Evolutionary conservation across 2,888 invertebrate genomes (phyloP).

Genomic region (Drosophila neotestacea): DNA sequence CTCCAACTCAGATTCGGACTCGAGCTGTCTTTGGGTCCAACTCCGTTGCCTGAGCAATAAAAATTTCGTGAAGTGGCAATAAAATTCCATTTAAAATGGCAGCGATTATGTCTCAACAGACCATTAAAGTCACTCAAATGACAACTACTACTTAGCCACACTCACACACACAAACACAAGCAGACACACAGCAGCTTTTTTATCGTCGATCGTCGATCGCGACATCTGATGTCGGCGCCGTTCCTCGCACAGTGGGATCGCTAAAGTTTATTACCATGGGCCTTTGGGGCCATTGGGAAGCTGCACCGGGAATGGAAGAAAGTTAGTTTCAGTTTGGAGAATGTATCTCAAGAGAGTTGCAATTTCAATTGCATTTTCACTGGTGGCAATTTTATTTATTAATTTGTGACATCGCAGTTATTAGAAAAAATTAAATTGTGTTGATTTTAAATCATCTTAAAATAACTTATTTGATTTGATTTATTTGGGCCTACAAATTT

Average conservation of each 20-base stretch:
- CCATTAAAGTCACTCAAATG: slow-evolving; percentile 85
- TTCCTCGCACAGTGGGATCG: slow-evolving; percentile 69
- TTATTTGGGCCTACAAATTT: no score
- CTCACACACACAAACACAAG: slow-evolving; percentile 32
- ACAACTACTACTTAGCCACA: slow-evolving; percentile 83
- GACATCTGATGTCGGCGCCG: slow-evolving; percentile 74
- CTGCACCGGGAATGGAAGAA: neutral
- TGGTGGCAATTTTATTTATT: slow-evolving; percentile 24
- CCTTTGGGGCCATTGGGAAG: neutral
- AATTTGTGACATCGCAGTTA: neutral
- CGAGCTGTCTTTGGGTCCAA: slow-evolving; percentile 42
- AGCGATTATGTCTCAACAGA: slow-evolving; percentile 85
- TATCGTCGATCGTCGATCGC: slow-evolving; percentile 63
- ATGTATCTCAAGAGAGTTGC: slow-evolving; percentile 21
- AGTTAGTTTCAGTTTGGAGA: slow-evolving; percentile 6
- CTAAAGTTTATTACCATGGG: slow-evolving; percentile 45
- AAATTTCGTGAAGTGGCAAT: slow-evolving; percentile 83
- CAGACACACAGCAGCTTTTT: slow-evolving; percentile 38
- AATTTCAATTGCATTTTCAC: slow-evolving; percentile 18
- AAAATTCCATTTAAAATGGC: slow-evolving; percentile 85
- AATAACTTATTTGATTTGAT: no score
- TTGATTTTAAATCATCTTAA: neutral
- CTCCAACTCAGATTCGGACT: slow-evolving; percentile 29
- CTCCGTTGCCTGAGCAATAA: slow-evolving; percentile 65
- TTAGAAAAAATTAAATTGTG: neutral